Evolutionary conservation across 2,797 vertebrate genomes (phyloP).

Genomic region (Siniperca scherzeri): DNA sequence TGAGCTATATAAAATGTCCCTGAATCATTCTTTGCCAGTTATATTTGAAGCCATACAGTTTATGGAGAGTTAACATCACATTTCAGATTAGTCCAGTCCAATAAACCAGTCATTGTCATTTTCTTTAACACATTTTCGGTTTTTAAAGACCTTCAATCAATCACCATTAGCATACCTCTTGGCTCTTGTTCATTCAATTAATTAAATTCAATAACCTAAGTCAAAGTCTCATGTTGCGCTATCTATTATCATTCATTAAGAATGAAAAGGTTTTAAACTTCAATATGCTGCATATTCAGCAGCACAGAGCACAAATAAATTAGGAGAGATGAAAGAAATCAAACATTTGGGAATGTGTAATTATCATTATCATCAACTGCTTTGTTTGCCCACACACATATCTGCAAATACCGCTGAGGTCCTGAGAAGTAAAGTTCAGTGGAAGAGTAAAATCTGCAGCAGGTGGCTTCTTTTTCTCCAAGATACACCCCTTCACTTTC

Average conservation of each 20-base stretch:
- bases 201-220: constrained; percentile 76
- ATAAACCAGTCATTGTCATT: constrained; percentile 44
- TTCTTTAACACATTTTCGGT: constrained; percentile 41
- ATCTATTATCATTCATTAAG: constrained; percentile 76
- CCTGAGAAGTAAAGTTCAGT: constrained; percentile 62
- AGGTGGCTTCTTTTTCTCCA: constrained; percentile 10
- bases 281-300: constrained; percentile 68
- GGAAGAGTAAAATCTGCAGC: constrained; percentile 47
- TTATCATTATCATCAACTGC: constrained; percentile 59
- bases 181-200: constrained; percentile 73
- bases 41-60: neutral
- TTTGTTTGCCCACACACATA: constrained; percentile 61
- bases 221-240: constrained; percentile 74
- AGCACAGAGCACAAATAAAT: constrained; percentile 59
- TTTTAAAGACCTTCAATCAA: constrained; percentile 73
- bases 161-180: constrained; percentile 76
- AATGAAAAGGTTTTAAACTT: constrained; percentile 69
- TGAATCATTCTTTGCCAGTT: neutral
- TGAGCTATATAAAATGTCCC: neutral
- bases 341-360: constrained; percentile 72
- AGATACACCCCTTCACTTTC: constrained; percentile 17
- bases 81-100: constrained; percentile 46
- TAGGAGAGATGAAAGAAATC: constrained; percentile 64
- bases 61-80: constrained; percentile 1
- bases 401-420: constrained; percentile 61